phyloP scores from a whole-genome alignment of 2,888 invertebrate species.

The Xanthostigma xanthostigma region DNA sequence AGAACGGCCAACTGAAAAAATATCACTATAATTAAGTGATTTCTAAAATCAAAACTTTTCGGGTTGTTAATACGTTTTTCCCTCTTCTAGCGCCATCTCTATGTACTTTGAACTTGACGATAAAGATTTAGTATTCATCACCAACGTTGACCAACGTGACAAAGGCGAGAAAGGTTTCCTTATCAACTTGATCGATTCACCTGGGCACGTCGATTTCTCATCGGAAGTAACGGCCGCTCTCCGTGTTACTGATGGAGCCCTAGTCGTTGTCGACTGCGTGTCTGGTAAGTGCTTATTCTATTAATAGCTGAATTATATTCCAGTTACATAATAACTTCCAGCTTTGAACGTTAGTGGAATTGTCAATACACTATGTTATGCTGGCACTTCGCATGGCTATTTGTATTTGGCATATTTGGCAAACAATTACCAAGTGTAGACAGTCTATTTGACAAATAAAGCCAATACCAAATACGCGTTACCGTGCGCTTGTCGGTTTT shows the following conservation, averaged over 20 bases:
- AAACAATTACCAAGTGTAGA: no score
- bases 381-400: no score
- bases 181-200: slow-evolving; percentile 99
- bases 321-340: background rate
- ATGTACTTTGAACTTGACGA: slow-evolving; percentile 96
- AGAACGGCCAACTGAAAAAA: slow-evolving; percentile 42
- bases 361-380: no score
- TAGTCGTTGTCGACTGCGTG: slow-evolving; percentile 99
- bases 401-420: no score
- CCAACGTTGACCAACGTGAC: slow-evolving; percentile 78
- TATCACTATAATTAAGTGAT: slow-evolving; percentile 1
- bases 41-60: background rate
- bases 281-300: slow-evolving; percentile 53
- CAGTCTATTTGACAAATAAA: no score
- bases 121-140: slow-evolving; percentile 90
- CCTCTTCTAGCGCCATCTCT: slow-evolving; percentile 79
- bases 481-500: no score
- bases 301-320: background rate
- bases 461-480: no score
- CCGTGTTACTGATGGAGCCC: slow-evolving; percentile 98
- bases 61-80: background rate
- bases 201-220: slow-evolving; percentile 99
- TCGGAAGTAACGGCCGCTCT: slow-evolving; percentile 99
- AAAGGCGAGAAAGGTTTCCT: slow-evolving; percentile 90
- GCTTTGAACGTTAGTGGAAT: no score